These are phyloP conservation scores for Mobula hypostoma DNA, from an alignment of 2,113 vertebrate genomes.

Conservation along the genomic window DNA sequence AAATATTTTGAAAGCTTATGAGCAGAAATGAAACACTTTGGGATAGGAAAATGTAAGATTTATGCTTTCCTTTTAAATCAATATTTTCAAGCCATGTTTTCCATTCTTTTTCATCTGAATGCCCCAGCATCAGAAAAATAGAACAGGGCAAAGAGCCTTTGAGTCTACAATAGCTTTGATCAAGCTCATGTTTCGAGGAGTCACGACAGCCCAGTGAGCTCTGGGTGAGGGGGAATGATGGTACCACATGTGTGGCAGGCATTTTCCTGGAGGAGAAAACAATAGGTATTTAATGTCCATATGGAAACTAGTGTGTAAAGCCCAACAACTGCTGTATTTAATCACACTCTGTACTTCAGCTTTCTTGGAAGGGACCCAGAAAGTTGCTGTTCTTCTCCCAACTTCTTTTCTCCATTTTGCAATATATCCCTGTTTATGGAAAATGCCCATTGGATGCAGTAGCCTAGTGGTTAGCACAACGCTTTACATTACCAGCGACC, in stretches of 20 bases:
- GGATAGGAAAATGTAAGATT: background rate
- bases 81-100: background rate
- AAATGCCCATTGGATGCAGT: background rate
- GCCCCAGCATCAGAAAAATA: background rate
- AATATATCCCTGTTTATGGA: background rate
- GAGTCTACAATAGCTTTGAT: background rate
- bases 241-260: too few relatives aligned
- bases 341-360: background rate
- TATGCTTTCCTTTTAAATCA: slow-evolving; percentile 21
- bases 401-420: background rate
- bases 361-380: background rate
- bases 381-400: background rate
- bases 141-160: background rate
- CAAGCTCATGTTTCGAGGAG: slow-evolving; percentile 7
- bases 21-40: background rate
- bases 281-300: background rate
- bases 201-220: background rate
- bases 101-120: background rate
- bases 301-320: background rate
- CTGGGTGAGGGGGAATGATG: background rate
- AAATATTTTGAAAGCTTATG: background rate
- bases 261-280: background rate
- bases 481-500: too few relatives aligned
- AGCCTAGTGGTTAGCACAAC: too few relatives aligned
- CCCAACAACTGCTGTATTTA: background rate